Base-by-base conservation (phyloP, 1,140 invertebrate species). In the Sitodiplosis mosellana region DNA sequence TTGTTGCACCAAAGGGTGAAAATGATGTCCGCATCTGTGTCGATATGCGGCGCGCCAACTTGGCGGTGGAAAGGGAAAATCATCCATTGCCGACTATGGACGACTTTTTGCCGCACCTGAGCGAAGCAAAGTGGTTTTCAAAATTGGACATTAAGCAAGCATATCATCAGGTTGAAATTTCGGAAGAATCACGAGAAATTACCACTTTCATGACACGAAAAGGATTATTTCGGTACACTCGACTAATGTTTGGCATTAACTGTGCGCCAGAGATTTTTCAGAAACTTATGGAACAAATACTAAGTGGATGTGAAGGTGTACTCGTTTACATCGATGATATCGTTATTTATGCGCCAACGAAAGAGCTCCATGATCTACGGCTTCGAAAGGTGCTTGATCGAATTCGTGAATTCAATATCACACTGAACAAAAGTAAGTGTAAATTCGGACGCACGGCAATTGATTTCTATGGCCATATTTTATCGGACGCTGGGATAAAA, bases 161-260 rank as follows among this genome's bases (percentile, higher is more conserved):
- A 37, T 38, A 19, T n/a, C 27, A 22, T 48, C 22, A 48, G 41
- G 33, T 51, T 0, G 50, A 51, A 22, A 45, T 49, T 17, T 46
- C 22, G 15, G 51, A 53, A 50, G 44, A 61, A 21, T 55, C 53
- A 21, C 46, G 58, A 15, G 46, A 56, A 20, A 61, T 65, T 22
- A 66, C 63, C 17, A 61, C 63, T 34, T 64, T 64, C 51, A 56
- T 55, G 17, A 59, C 56, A 18, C 51, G 55, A 37, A 53, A 54
- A 47, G 63, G 63, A 14, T 46, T 61, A 27, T 64, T 55, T 53
- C 40, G 56, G 54, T 58, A 59, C 51, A 60, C 51, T 15, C 51
- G n/a, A n/a, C n/a, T n/a, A n/a, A n/a, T n/a, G n/a, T n/a, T n/a
- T n/a, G n/a, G n/a, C n/a, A n/a, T n/a, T n/a, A n/a, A n/a, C n/a